Percentiles rank a stretch among this genome's conserved stretches.
Evolutionary conservation across 2,113 vertebrate species (phyloP).

Genomic region (Oreotrochilus melanogaster): DNA sequence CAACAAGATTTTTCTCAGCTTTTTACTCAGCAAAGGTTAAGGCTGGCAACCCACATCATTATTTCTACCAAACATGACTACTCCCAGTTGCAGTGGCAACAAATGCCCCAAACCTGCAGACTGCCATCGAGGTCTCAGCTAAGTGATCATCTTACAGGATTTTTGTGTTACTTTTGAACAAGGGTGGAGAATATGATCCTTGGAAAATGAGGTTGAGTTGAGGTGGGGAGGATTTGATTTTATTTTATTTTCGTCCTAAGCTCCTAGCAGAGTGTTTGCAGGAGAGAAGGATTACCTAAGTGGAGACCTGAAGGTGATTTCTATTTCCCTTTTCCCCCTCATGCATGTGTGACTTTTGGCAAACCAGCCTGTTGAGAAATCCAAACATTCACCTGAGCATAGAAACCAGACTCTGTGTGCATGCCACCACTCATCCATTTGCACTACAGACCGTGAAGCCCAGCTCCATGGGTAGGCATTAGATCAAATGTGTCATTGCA

Average conservation of each 20-base stretch:
- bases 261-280: background rate
- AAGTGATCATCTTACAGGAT: background rate
- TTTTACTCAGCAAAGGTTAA: background rate
- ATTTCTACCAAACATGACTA: background rate
- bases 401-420: background rate
- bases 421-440: background rate
- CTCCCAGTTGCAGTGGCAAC: background rate
- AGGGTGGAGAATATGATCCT: background rate
- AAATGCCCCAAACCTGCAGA: background rate
- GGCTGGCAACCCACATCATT: background rate
- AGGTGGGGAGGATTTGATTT: background rate
- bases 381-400: background rate
- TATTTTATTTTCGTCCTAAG: background rate
- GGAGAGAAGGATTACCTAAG: background rate
- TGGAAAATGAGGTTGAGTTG: background rate
- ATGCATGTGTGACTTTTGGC: background rate
- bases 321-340: background rate
- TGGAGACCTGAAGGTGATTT: background rate
- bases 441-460: background rate
- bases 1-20: background rate
- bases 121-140: accelerated
- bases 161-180: background rate
- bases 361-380: background rate
- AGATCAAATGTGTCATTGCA: background rate
- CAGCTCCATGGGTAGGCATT: background rate